Base-by-base conservation (phyloP, 2,797 vertebrate species). In the Lepilemur ruficaudatus region DNA sequence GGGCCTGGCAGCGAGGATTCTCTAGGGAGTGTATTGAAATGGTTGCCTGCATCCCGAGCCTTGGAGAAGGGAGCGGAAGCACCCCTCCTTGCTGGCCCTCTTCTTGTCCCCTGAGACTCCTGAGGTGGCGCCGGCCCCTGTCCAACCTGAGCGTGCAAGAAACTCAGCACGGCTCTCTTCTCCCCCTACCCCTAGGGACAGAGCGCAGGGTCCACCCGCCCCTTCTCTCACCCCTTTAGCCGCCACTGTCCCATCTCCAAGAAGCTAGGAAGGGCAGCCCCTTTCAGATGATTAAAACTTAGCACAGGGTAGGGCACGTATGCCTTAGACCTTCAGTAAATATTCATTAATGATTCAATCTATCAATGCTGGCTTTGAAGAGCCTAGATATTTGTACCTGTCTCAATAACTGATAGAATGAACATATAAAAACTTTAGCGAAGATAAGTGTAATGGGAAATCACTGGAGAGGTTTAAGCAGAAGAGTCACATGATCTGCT, bases 331-430 rank as follows among this genome's bases (percentile, higher is more conserved):
- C 28, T n/a, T 48, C 38, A 7, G 0, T 12, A 43, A 67, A 14
- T 50, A 17, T 30, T 59, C 52, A 7, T 35, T 20, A 30, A 7
- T 7, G 65, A 59, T 9, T n/a, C 48, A 13, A 15, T n/a, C 18
- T 5, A 1, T 43, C 41, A 4, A 7, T 32, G 32, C 46, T 20
- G 59, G n/a, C 82, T 59, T 69, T 46, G 17, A 67, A 55, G 38
- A 20, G 11, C 67, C 57, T 3, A 11, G 30, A 46, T 18, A 13
- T 35, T 46, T 79, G 50, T 59, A 67, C 32, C 17, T 50, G 22
- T 69, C 63, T 93, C 17, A 82, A 41, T 72, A 78, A 88, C 43
- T 65, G 83, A 48, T 72, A n/a, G n/a, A 96, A 69, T 59, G 89
- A n/a, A 41, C 43, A 17, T 28, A 48, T 17, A 67, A 75, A 73